Evolutionary conservation across 64 coral and sea anemone genomes (phyloP).

Genomic region (Pachyseris speciosa): DNA sequence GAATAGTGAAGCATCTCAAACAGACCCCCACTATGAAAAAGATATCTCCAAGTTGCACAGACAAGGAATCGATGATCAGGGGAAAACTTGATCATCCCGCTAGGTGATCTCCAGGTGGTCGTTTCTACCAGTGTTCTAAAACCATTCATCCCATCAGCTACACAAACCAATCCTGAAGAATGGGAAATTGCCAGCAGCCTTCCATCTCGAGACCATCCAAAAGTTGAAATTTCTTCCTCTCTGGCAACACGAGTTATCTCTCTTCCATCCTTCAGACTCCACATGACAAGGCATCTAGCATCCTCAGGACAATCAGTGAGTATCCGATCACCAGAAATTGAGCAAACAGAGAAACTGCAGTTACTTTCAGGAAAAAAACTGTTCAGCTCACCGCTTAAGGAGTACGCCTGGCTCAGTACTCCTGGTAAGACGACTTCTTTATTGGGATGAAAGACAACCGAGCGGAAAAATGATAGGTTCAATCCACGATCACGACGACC

Average conservation of each 20-base stretch:
- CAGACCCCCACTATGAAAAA: not conserved
- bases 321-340: not conserved
- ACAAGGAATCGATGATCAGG: not conserved
- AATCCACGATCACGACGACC: not conserved
- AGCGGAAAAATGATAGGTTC: not conserved
- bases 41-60: not conserved
- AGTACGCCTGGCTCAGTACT: not conserved
- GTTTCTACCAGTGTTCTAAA: not conserved
- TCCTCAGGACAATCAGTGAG: not conserved
- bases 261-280: not conserved
- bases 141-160: not conserved
- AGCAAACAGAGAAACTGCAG: not conserved
- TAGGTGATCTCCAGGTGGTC: not conserved
- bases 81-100: not conserved
- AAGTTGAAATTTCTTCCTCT: not conserved
- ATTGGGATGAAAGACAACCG: conserved; percentile 17
- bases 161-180: not conserved
- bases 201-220: not conserved
- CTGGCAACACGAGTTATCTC: not conserved
- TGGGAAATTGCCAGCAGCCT: not conserved
- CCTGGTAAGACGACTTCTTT: conserved; percentile 1
- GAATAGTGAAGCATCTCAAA: no score
- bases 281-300: not conserved
- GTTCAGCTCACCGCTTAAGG: not conserved
- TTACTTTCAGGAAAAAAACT: not conserved